Conservation (phyloP, 2,113 vertebrate genomes). For the Ondatra zibethicus region DNA sequence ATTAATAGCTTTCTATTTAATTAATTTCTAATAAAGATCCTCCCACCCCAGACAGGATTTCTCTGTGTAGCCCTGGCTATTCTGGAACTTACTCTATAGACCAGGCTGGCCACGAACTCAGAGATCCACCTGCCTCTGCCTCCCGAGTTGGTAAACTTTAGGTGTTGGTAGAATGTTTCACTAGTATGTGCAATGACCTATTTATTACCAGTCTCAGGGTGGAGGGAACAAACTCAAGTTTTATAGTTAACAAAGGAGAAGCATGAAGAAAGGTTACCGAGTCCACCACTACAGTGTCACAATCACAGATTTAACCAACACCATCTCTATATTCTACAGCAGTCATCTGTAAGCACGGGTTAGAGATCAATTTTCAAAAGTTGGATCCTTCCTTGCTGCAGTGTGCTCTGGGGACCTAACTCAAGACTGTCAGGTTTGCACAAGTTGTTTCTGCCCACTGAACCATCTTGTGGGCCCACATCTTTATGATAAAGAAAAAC, state of each 20-base stretch:
- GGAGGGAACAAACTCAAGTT: background rate
- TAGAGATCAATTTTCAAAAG: background rate
- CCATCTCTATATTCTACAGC: background rate
- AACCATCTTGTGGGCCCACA: background rate
- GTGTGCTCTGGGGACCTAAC: background rate
- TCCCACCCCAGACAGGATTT: background rate
- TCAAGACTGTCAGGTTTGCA: background rate
- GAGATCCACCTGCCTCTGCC: too few species aligned
- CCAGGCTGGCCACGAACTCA: background rate
- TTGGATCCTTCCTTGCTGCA: background rate
- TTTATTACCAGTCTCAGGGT: background rate
- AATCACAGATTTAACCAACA: background rate
- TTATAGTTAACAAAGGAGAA: background rate
- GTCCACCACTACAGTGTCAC: background rate
- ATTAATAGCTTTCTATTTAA: background rate
- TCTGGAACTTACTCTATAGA: background rate
- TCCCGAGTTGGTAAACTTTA: background rate
- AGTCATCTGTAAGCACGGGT: background rate
- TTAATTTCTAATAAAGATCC: conserved; percentile 26
- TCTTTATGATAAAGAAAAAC: too few species aligned
- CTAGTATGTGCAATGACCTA: background rate
- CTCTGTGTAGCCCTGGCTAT: background rate
- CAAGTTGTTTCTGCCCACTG: background rate
- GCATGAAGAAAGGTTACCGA: background rate
- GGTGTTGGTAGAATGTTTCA: background rate